These are phyloP conservation scores for Anabacerthia variegaticeps DNA, from an alignment of 2,797 vertebrate species.

Conservation along the genomic window DNA sequence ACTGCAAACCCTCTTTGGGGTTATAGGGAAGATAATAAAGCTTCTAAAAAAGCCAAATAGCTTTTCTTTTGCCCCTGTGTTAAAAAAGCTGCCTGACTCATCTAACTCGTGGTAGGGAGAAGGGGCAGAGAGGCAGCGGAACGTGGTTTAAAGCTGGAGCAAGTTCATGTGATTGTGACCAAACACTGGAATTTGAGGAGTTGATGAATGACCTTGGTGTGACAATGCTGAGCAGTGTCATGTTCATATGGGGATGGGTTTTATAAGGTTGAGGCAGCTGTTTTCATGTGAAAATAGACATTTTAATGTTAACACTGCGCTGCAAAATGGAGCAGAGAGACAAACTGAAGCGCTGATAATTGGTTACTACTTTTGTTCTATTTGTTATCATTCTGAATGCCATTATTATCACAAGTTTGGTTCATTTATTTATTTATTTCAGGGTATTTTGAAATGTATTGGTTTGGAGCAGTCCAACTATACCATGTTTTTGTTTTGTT, in stretches of 20 bases:
- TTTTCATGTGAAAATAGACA: not conserved
- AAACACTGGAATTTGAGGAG: not conserved
- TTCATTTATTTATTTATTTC: not conserved
- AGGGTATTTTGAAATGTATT: slow-evolving; percentile 24
- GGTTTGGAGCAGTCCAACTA: slow-evolving; percentile 48
- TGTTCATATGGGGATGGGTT: not conserved
- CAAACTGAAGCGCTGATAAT: not conserved
- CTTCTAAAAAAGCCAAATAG: not conserved
- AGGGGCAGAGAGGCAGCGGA: not conserved
- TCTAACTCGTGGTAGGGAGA: not conserved
- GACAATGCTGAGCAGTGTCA: not conserved
- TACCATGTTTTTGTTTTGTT: slow-evolving; percentile 53
- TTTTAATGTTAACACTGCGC: not conserved
- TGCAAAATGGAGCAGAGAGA: not conserved
- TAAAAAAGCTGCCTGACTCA: not conserved
- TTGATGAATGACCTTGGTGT: not conserved
- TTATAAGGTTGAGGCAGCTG: not conserved
- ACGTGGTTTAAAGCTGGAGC: not conserved
- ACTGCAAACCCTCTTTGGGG: not conserved
- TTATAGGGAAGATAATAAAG: not conserved
- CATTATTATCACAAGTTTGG: not conserved
- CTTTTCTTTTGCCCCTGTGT: not conserved
- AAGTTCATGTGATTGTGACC: not conserved
- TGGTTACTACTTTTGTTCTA: not conserved
- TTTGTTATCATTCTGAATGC: not conserved